These are phyloP conservation scores for Mycalesis mineus DNA, from an alignment of 2,888 invertebrate genomes.

Conservation along the genomic window DNA sequence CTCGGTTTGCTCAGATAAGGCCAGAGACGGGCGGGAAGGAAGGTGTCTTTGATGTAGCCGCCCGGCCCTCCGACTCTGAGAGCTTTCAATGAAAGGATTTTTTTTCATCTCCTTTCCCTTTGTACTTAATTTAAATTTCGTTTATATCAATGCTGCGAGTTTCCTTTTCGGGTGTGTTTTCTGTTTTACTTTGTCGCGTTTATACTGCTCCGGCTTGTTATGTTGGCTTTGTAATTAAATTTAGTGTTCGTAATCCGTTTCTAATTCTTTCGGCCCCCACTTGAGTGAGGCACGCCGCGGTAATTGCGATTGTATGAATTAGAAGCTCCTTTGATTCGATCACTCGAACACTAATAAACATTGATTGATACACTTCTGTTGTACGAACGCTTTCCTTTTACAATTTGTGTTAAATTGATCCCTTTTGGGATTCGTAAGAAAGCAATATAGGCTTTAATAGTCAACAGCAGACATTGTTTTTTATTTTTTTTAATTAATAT, in stretches of 20 bases:
- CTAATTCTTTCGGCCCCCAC: constrained; percentile 55
- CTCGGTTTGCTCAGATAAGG: constrained; percentile 74
- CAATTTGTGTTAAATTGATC: no score
- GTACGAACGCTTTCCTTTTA: no score
- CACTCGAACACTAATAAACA: constrained; percentile 42
- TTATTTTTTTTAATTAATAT: no score
- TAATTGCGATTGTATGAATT: constrained; percentile 75
- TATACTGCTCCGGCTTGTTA: constrained; percentile 77
- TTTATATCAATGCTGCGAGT: constrained; percentile 78
- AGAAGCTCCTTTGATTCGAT: constrained; percentile 65
- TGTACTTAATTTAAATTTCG: constrained; percentile 80
- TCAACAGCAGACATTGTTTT: no score
- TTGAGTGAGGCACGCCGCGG: constrained; percentile 50
- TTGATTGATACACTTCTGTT: constrained; percentile 43
- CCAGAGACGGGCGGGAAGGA: constrained; percentile 53
- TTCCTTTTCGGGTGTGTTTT: constrained; percentile 76
- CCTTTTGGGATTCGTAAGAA: no score
- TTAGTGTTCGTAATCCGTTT: constrained; percentile 75
- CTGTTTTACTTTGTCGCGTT: constrained; percentile 78
- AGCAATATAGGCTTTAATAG: no score
- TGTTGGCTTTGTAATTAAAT: constrained; percentile 76
- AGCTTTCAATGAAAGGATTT: constrained; percentile 79
- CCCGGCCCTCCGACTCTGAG: constrained; percentile 74
- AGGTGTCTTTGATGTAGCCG: constrained; percentile 76
- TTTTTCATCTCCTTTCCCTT: constrained; percentile 76